phyloP scores from a whole-genome alignment of 2,113 vertebrate genomes.

The Syngnathus floridae region DNA sequence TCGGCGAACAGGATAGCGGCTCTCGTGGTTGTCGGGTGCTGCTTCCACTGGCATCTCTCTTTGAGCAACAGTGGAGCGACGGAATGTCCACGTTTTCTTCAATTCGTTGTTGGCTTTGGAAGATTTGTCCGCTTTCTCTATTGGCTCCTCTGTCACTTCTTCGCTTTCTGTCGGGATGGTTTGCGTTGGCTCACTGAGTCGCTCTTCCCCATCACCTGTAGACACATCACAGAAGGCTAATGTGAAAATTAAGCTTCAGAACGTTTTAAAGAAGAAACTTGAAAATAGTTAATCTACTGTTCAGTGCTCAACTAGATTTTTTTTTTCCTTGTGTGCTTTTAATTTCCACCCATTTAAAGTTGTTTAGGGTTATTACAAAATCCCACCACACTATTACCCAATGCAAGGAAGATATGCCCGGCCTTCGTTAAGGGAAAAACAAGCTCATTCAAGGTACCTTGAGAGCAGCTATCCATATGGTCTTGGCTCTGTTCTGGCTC shows the following conservation, averaged over 20 bases:
- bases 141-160: constrained; percentile 51
- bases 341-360: constrained; percentile 8
- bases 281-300: not conserved
- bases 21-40: constrained; percentile 70
- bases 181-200: constrained; percentile 52
- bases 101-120: constrained; percentile 78
- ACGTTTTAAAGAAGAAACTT: not conserved
- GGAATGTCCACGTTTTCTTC: constrained; percentile 89
- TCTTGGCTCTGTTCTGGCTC: constrained; percentile 73
- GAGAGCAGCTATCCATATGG: constrained; percentile 74
- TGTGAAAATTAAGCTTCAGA: constrained; percentile 1
- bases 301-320: not conserved
- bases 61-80: constrained; percentile 86
- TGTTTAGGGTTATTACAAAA: constrained; percentile 6
- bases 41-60: constrained; percentile 78
- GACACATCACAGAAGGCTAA: constrained; percentile 17
- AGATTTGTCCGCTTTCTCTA: constrained; percentile 65
- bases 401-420: not conserved
- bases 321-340: not conserved
- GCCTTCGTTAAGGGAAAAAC: constrained; percentile 22
- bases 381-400: constrained; percentile 14
- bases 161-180: constrained; percentile 44
- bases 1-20: constrained; percentile 77
- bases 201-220: constrained; percentile 64
- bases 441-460: constrained; percentile 73